Evolutionary conservation across 1,140 invertebrate species (phyloP).

Genomic region (Physella acuta): DNA sequence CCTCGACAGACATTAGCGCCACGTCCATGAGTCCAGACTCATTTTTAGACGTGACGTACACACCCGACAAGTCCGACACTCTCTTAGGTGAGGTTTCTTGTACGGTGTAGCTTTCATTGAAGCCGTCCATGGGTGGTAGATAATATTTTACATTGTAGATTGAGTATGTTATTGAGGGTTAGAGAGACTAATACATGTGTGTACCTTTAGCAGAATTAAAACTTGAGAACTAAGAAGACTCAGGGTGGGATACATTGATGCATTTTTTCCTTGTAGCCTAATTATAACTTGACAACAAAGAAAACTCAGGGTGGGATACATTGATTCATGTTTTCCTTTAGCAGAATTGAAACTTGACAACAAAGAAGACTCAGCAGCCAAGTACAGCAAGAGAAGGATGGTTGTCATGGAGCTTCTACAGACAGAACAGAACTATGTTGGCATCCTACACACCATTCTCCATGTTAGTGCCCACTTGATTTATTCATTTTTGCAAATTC

Average conservation of each 20-base stretch:
- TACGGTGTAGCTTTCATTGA: too few relatives aligned
- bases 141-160: too few relatives aligned
- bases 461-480: conserved; percentile 71
- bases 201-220: too few relatives aligned
- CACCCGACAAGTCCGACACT: conserved; percentile 48
- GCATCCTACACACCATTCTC: conserved; percentile 88
- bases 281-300: too few relatives aligned
- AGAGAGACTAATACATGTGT: too few relatives aligned
- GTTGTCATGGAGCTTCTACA: conserved; percentile 91
- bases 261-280: too few relatives aligned
- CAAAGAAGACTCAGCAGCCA: conserved; percentile 33
- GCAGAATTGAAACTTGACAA: conserved; percentile 29
- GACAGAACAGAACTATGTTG: conserved; percentile 96
- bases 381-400: conserved; percentile 77
- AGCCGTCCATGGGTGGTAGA: too few relatives aligned
- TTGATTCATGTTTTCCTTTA: background rate
- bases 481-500: too few relatives aligned
- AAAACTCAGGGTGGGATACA: background rate
- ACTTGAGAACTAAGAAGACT: too few relatives aligned
- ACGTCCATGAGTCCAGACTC: conserved; percentile 81
- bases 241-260: too few relatives aligned
- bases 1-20: conserved; percentile 75
- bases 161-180: too few relatives aligned
- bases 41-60: conserved; percentile 74
- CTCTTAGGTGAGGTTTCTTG: conserved; percentile 30